These are phyloP conservation scores for Podabrus alpinus DNA, from an alignment of 2,888 invertebrate species.

Conservation along the genomic window DNA sequence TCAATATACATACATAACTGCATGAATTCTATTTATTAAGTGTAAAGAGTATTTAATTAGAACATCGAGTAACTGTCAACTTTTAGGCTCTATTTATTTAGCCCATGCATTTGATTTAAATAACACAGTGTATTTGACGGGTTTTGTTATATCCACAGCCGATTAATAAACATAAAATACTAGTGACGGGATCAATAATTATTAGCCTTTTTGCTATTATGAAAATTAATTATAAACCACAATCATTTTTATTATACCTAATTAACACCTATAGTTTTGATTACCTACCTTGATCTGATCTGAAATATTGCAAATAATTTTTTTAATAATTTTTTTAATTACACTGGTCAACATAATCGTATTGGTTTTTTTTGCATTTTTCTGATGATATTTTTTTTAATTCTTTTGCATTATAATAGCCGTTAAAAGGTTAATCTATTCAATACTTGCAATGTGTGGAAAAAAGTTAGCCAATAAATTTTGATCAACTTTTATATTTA, in stretches of 20 bases:
- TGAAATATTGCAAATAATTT: not conserved
- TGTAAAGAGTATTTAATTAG: not conserved
- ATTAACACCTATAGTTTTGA: not conserved
- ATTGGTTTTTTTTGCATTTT: not conserved
- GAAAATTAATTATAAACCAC: not conserved
- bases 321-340: not conserved
- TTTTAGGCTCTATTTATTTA: constrained; percentile 13
- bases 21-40: not conserved
- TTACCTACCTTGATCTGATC: not conserved
- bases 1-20: not conserved
- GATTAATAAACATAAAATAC: constrained; percentile 21
- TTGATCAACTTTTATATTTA: no score
- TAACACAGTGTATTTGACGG: constrained; percentile 33
- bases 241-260: not conserved
- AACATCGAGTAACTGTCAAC: constrained; percentile 10
- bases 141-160: constrained; percentile 29
- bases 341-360: not conserved
- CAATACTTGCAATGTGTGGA: no score
- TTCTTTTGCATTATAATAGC: no score
- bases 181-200: no score
- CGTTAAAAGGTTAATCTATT: no score
- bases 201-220: not conserved
- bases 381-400: not conserved
- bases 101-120: constrained; percentile 21
- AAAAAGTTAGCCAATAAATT: no score